phyloP scores from a whole-genome alignment of 2,797 vertebrate species.

The Peromyscus attwateri region DNA sequence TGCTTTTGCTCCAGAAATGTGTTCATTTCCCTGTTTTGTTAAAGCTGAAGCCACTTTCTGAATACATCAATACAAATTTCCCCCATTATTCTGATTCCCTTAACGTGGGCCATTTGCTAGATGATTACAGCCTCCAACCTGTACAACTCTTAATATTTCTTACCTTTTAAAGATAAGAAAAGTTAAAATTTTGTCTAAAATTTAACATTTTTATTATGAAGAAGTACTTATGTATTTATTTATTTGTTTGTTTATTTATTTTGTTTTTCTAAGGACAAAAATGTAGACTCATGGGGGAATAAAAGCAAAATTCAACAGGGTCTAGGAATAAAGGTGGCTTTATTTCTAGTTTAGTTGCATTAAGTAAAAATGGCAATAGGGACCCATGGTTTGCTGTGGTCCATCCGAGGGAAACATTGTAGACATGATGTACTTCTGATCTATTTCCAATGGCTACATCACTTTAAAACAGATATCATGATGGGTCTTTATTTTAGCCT shows the following conservation, averaged over 20 bases:
- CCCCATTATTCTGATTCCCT: neutral
- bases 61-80: neutral
- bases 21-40: slow-evolving; percentile 7
- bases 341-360: neutral
- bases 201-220: slow-evolving; percentile 31
- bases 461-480: neutral
- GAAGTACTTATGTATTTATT: neutral
- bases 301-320: neutral
- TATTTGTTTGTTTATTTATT: neutral
- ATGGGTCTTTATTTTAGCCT: neutral
- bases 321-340: neutral
- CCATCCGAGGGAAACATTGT: neutral
- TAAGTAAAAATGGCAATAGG: neutral
- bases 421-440: neutral
- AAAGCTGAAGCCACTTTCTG: slow-evolving; percentile 31
- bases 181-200: neutral
- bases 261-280: slow-evolving; percentile 8
- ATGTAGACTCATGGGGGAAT: slow-evolving; percentile 27
- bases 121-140: neutral
- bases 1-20: neutral
- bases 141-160: neutral
- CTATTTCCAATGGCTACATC: neutral
- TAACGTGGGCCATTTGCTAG: neutral
- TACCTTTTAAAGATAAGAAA: slow-evolving; percentile 41
- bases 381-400: neutral